Percentiles rank a stretch among this genome's conserved stretches.
These are phyloP conservation scores for Sphenopsis melanotis DNA, from an alignment of 2,797 vertebrate species.

Conservation along the genomic window DNA sequence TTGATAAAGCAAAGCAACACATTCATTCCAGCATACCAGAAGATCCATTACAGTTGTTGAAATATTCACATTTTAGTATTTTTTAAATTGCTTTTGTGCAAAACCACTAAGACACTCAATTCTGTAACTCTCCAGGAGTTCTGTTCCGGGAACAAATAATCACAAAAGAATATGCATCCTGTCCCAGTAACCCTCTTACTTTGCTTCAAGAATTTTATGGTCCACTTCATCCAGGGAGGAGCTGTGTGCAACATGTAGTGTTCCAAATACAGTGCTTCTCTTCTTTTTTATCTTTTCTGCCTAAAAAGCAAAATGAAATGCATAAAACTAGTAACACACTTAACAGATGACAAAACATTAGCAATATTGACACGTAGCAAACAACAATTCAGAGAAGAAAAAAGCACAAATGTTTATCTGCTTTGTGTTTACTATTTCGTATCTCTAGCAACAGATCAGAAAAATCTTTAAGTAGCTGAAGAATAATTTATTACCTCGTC, in stretches of 20 bases:
- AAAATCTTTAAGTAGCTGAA: background rate
- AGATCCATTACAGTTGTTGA: background rate
- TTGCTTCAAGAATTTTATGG: slow-evolving; percentile 98
- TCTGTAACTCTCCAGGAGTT: background rate
- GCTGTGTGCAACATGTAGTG: slow-evolving; percentile 95
- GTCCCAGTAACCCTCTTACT: slow-evolving; percentile 78
- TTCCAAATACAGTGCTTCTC: slow-evolving; percentile 92
- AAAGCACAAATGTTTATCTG: background rate
- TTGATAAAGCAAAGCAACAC: background rate
- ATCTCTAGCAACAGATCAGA: background rate
- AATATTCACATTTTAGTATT: background rate
- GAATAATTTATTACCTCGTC: slow-evolving; percentile 84
- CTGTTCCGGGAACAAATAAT: background rate
- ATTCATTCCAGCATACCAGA: background rate
- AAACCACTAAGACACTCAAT: background rate
- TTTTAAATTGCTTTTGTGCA: background rate
- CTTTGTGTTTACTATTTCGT: background rate
- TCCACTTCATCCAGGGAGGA: slow-evolving; percentile 97
- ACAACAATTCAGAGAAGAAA: background rate
- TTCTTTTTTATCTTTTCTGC: slow-evolving; percentile 99
- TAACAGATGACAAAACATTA: background rate
- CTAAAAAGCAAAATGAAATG: slow-evolving; percentile 69
- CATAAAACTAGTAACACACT: background rate
- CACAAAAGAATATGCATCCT: background rate
- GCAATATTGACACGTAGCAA: background rate